A percentile compares a stretch with the other conserved stretches of the same genome.
Evolutionary conservation across 2,888 invertebrate species (phyloP).

Genomic region (Gari tellinella): DNA sequence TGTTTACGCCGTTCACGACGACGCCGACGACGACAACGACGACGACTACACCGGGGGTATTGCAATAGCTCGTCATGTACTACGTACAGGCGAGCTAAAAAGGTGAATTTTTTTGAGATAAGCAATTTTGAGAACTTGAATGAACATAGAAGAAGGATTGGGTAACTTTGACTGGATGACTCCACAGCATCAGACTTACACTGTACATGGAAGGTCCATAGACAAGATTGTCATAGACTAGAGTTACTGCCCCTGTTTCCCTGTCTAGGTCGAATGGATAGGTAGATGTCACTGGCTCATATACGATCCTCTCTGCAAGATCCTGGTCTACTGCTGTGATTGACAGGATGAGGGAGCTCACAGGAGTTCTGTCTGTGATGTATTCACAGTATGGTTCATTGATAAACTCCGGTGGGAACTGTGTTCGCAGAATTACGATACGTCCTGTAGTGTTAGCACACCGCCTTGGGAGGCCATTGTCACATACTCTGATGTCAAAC

Average conservation of each 20-base stretch:
- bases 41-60: no score
- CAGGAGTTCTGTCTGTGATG: constrained; percentile 46
- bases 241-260: constrained; percentile 56
- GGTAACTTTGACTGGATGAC: no score
- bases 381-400: constrained; percentile 58
- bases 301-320: constrained; percentile 59
- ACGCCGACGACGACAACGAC: no score
- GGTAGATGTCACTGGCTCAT: constrained; percentile 51
- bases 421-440: constrained; percentile 69
- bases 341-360: constrained; percentile 40
- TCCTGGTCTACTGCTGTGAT: constrained; percentile 64
- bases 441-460: constrained; percentile 67
- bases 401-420: constrained; percentile 71
- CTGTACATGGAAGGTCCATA: constrained; percentile 61
- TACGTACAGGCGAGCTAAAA: no score
- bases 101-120: no score
- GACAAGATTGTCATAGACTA: constrained; percentile 52
- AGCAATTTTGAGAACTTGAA: no score
- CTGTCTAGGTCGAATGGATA: constrained; percentile 62
- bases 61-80: no score
- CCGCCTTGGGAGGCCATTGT: constrained; percentile 63
- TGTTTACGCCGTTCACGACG: no score
- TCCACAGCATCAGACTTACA: no score
- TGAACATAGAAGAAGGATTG: no score
- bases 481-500: constrained; percentile 66